Evolutionary conservation across 2,888 invertebrate genomes (phyloP).

Genomic region (Chloromyia formosa): DNA sequence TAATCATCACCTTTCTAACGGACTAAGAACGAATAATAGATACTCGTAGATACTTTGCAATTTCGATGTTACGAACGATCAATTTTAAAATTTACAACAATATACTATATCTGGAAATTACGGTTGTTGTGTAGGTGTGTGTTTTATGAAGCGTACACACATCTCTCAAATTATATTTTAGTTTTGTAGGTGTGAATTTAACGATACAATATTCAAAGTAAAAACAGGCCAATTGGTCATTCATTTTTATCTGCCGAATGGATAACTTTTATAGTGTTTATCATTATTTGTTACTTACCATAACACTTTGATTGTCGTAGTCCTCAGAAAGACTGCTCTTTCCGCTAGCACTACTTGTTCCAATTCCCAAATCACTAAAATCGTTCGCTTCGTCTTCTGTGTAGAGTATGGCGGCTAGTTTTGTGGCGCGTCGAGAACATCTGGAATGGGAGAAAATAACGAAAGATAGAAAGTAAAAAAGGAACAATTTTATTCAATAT

Average conservation of each 20-base stretch:
- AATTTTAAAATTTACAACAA: conserved; percentile 1
- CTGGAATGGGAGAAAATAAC: conserved; percentile 54
- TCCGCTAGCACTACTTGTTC: conserved; percentile 68
- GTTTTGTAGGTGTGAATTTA: conserved; percentile 8
- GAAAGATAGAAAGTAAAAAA: too few species aligned
- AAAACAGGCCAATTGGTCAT: background rate
- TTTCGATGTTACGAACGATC: background rate
- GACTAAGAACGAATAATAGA: too few species aligned
- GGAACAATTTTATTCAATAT: too few species aligned
- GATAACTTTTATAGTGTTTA: background rate
- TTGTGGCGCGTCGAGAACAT: conserved; percentile 66
- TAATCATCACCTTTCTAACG: too few species aligned
- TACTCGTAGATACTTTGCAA: too few species aligned
- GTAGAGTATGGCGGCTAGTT: conserved; percentile 73
- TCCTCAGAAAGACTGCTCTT: conserved; percentile 74
- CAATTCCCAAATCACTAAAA: conserved; percentile 84
- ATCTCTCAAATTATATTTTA: background rate
- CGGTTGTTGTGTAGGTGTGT: background rate
- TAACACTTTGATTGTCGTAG: conserved; percentile 72
- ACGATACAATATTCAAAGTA: background rate
- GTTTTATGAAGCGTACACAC: background rate
- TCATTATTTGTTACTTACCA: conserved; percentile 65
- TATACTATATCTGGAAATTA: background rate
- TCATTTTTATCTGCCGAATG: background rate
- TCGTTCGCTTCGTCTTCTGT: conserved; percentile 85